Evolutionary conservation across 2,113 vertebrate genomes (phyloP), one percentile per base, ranked within the genome.

Genomic region (Peromyscus polionotus): DNA sequence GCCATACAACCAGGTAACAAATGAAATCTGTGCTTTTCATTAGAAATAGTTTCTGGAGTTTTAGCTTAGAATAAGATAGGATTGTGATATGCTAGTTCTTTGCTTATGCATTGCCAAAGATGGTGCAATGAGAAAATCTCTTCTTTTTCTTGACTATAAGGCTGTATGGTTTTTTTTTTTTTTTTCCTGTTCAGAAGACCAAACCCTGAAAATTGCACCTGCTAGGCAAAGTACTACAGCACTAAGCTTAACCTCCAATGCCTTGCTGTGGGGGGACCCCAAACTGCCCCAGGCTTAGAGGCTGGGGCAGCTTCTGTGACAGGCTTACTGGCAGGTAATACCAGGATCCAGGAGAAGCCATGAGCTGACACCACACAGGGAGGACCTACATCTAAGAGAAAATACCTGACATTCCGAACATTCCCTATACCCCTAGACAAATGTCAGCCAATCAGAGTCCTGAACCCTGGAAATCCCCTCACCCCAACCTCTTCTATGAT

Each of bases 21-120:
- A 91, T 87, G 54, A 94, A 76, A 93, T 1, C 33, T 85, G 26
- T 73, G 3, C 17, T 92, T 91, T 89, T 76, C 24, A 72, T 65
- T 51, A 83, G 87, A 94, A 95, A 42, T 87, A 86, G 93, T 83
- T 45, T 91, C 48, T 83, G 85, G 92, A 54, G 7, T n/a, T 36
- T 79, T 97, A 90, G 33, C 0, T 94, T 17, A 36, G 93, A 90
- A 76, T 45, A 9, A 57, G 31, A 72, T 79, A 88, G 75, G 87
- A 89, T 31, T 10, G 10, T 13, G 0, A 57, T 97, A 24, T 51
- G 22, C 1, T 65, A 14, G 48, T 45, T 93, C 90, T 20, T 80
- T 96, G 31, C 65, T 5, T 80, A 36, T 59, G 51, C 67, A 36
- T 39, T 96, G 86, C 65, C 63, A 81, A 0, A 3, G 10, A 57